phyloP scores from a whole-genome alignment of 1,140 invertebrate genomes.

The Drosophila lacteicornis region DNA sequence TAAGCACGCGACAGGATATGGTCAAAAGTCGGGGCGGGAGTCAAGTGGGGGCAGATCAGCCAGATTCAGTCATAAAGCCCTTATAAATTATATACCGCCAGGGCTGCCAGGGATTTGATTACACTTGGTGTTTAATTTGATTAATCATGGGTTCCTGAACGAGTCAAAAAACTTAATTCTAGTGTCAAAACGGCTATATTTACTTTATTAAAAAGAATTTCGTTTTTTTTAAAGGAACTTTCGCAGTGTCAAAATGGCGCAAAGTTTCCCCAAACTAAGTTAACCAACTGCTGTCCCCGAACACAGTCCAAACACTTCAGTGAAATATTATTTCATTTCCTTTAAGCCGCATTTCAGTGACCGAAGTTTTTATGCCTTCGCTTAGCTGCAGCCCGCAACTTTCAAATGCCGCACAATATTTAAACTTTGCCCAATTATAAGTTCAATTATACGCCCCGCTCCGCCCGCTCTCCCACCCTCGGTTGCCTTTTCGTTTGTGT shows the following conservation, averaged over 20 bases:
- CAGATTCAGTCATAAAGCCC: constrained; percentile 51
- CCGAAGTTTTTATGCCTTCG: constrained; percentile 33
- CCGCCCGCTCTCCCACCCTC: constrained; percentile 11
- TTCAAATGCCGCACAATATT: constrained; percentile 49
- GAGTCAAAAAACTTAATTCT: constrained; percentile 4
- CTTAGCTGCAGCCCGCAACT: constrained; percentile 32
- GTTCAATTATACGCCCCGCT: constrained; percentile 66
- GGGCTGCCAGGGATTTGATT: constrained; percentile 12
- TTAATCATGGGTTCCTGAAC: constrained; percentile 15
- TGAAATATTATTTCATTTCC: constrained; percentile 52
- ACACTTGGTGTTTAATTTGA: constrained; percentile 25
- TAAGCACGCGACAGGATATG: constrained; percentile 43
- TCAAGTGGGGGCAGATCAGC: constrained; percentile 18
- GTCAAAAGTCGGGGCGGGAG: constrained; percentile 39
- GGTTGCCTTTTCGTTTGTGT: constrained; percentile 36
- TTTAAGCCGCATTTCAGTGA: constrained; percentile 39
- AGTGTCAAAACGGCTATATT: constrained; percentile 8
- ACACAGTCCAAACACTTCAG: constrained; percentile 26
- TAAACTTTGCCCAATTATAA: constrained; percentile 67
- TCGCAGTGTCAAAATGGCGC: constrained; percentile 16
- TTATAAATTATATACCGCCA: constrained; percentile 36
- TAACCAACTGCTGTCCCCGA: constrained; percentile 18
- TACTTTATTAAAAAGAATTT: background rate
- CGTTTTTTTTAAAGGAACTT: constrained; percentile 6
- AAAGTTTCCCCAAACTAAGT: constrained; percentile 15